phyloP scores from a whole-genome alignment of 2,888 invertebrate genomes.

The Alsophila aescularia region DNA sequence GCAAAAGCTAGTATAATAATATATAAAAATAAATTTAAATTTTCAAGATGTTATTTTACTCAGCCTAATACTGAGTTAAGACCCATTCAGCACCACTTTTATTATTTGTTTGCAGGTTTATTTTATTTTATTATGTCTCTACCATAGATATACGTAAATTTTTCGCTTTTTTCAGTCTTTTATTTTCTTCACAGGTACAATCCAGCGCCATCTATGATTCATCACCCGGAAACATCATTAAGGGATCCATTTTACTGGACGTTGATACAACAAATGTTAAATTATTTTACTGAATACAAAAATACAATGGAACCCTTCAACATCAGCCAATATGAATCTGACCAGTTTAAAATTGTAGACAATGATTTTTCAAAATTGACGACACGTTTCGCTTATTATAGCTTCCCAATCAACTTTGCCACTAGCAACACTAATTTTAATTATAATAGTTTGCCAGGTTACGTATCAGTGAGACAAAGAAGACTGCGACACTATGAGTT shows the following conservation, averaged over 20 bases:
- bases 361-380: slow-evolving; percentile 55
- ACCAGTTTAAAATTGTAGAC: slow-evolving; percentile 56
- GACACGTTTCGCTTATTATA: slow-evolving; percentile 66
- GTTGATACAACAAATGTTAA: slow-evolving; percentile 58
- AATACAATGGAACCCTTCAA: slow-evolving; percentile 57
- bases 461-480: slow-evolving; percentile 62
- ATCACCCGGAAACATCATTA: slow-evolving; percentile 71
- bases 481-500: slow-evolving; percentile 64
- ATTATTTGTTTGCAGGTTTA: background rate
- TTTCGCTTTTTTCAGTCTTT: too few species aligned
- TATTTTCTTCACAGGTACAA: slow-evolving; percentile 69
- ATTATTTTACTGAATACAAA: slow-evolving; percentile 65
- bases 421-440: slow-evolving; percentile 40
- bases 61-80: too few species aligned
- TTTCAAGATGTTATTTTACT: too few species aligned
- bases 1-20: too few species aligned
- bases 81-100: too few species aligned
- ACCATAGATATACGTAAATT: too few species aligned
- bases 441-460: slow-evolving; percentile 37
- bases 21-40: too few species aligned
- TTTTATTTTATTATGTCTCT: background rate
- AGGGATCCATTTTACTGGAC: slow-evolving; percentile 72
- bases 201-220: slow-evolving; percentile 70
- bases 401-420: slow-evolving; percentile 59
- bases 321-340: slow-evolving; percentile 56